A percentile compares a stretch with the other conserved stretches of the same genome.
Conservation (phyloP, 2,113 vertebrate species). For the Eubucco bourcierii region DNA sequence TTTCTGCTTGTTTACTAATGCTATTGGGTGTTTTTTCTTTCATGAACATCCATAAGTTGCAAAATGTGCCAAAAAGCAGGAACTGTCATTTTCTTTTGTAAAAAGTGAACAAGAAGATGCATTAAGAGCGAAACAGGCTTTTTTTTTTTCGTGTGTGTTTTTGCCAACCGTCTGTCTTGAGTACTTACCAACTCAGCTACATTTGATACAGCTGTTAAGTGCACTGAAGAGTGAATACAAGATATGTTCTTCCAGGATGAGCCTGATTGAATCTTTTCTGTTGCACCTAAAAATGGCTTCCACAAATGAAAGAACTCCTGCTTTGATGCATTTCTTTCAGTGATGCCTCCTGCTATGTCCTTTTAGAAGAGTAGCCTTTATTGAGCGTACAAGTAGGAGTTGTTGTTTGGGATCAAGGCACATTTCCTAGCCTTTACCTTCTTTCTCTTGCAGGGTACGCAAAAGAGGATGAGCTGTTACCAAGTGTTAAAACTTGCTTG, state of each 20-base stretch:
- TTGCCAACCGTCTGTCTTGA: not conserved
- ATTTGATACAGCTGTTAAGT: not conserved
- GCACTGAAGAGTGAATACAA: not conserved
- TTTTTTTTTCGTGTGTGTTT: not conserved
- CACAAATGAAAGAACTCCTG: not conserved
- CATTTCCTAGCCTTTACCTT: not conserved
- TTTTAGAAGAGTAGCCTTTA: not conserved
- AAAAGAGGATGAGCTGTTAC: not conserved
- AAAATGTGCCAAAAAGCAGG: not conserved
- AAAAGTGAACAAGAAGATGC: not conserved
- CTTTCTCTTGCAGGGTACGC: not conserved
- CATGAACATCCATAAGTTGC: not conserved
- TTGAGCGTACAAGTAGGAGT: not conserved
- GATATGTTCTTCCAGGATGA: not conserved
- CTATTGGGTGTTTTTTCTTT: not conserved
- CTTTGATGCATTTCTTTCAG: not conserved
- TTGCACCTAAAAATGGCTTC: not conserved
- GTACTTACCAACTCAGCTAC: not conserved
- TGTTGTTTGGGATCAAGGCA: not conserved
- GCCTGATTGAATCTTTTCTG: not conserved
- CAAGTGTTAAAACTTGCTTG: not conserved
- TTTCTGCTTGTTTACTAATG: not conserved
- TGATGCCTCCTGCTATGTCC: not conserved
- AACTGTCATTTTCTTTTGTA: not conserved
- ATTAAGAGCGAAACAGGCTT: not conserved